Evolutionary conservation across 1,140 invertebrate genomes (phyloP), one percentile per base, ranked within the genome.

Genomic region (Centruroides vittatus): DNA sequence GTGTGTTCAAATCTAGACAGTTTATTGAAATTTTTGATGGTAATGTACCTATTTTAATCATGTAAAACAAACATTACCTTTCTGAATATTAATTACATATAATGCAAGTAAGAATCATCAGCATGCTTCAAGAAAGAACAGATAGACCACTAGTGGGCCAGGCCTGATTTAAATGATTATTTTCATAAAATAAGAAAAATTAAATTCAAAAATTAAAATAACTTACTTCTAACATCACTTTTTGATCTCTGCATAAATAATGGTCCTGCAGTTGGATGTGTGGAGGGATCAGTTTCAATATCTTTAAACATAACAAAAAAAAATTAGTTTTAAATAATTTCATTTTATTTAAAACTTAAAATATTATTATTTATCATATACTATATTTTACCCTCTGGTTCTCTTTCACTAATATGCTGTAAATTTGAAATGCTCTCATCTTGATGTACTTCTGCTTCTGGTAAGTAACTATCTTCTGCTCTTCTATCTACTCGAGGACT

Each of bases 401-500:
- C 95, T 66, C 95, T 79, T 78, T 99, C 95, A 73, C 91, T 96
- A 66, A 98, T 98, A 77, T 99, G 95, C 74, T 96, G 95, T 58
- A 98, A 79, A 78, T 94, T 95, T 66, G 84, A 84, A 57, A 83
- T 80, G 73, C 86, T 92, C 67, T 87, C 82, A 73, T 88, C 86
- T 64, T 83, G 81, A 47, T 47, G 49, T 47, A 52, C 49, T 46
- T 61, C 54, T 35, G 46, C 11, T 52, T 47, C 35, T 12, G 61
- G 48, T 53, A 67, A 60, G 49, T 71, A 66, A 8, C 57, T 66
- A 7, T 68, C 59, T 35, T 62, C 62, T 13, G 64, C 59, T 64
- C 69, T 69, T 35, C 65, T 59, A 3, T 61, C 60, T 47, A 55
- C 47, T 41, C 61, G 68, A 53, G 71, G 67, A 61, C 70, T 73